Conservation (phyloP, 2,797 vertebrate species). For the Esox lucius region DNA sequence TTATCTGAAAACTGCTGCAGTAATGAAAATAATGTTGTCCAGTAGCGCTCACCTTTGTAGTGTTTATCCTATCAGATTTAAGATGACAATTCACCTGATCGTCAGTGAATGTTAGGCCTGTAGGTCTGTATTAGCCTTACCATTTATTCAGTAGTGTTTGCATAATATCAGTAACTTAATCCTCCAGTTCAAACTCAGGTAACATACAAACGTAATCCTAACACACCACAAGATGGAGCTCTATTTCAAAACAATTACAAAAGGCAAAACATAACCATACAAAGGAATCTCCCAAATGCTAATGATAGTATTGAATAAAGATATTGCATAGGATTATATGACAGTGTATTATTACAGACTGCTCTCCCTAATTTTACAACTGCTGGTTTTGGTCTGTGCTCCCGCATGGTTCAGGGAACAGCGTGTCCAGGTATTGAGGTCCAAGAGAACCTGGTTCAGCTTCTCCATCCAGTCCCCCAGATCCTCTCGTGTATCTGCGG, state of each 20-base stretch:
- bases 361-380: conserved; percentile 66
- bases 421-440: conserved; percentile 74
- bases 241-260: neutral
- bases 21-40: neutral
- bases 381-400: conserved; percentile 9
- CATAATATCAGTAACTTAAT: conserved; percentile 10
- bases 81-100: neutral
- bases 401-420: conserved; percentile 7
- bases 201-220: neutral
- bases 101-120: conserved; percentile 20
- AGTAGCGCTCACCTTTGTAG: neutral
- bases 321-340: neutral
- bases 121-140: neutral
- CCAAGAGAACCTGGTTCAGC: conserved; percentile 75
- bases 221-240: conserved; percentile 15
- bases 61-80: conserved; percentile 18
- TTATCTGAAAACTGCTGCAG: neutral
- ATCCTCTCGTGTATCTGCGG: conserved; percentile 78
- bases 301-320: conserved; percentile 28
- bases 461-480: conserved; percentile 75
- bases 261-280: conserved; percentile 18
- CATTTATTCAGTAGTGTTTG: neutral
- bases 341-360: conserved; percentile 50
- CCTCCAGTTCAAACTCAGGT: conserved; percentile 35
- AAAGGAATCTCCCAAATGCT: conserved; percentile 20